A percentile compares a stretch with the other conserved stretches of the same genome.
phyloP scores from a whole-genome alignment of 2,113 vertebrate genomes.

The Leucosticte australis region DNA sequence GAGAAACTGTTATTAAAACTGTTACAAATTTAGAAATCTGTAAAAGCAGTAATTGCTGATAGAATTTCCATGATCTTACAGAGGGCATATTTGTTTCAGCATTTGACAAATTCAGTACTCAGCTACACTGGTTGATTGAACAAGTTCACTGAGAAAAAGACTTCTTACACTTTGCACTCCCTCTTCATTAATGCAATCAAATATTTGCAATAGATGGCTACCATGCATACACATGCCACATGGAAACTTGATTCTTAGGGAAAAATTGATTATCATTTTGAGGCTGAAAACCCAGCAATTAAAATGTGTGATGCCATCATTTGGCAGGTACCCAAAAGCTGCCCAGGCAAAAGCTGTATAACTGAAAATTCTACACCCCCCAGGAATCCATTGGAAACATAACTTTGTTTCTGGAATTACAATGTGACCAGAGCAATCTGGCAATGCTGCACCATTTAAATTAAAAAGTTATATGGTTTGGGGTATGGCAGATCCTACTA shows the following conservation, averaged over 20 bases:
- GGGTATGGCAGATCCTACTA: background rate
- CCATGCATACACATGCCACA: background rate
- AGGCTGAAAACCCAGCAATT: background rate
- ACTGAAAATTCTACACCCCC: background rate
- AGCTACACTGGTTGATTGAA: background rate
- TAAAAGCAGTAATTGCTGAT: background rate
- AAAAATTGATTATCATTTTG: background rate
- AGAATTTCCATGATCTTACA: background rate
- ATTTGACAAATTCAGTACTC: background rate
- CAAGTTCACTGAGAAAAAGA: background rate
- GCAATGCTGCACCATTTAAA: background rate
- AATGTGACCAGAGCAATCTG: background rate
- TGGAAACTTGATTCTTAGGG: background rate
- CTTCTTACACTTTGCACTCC: background rate
- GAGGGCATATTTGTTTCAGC: background rate
- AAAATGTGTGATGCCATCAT: background rate
- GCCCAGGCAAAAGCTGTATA: background rate
- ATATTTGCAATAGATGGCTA: background rate
- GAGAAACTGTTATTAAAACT: background rate
- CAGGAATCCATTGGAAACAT: background rate
- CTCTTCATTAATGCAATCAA: background rate
- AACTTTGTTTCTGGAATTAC: background rate
- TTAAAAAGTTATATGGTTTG: background rate
- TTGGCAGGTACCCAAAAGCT: background rate
- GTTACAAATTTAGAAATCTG: background rate